Conservation (phyloP, 2,888 invertebrate species). For the Venusia cambrica region DNA sequence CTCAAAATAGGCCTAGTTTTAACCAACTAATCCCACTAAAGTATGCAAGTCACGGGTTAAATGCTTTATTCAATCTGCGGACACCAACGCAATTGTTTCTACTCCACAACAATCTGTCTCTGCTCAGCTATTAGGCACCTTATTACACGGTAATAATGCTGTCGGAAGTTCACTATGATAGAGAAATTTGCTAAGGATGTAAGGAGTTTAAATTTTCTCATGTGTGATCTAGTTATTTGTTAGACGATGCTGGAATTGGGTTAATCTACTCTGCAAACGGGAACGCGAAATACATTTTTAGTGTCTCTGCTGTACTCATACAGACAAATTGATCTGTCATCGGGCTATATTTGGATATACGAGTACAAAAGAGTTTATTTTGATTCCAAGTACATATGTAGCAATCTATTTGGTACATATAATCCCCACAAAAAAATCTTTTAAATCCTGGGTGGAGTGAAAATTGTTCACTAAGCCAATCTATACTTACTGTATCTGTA, state of each 20-base stretch:
- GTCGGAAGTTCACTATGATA: slow-evolving; percentile 26
- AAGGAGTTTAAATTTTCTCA: slow-evolving; percentile 26
- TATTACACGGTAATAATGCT: slow-evolving; percentile 37
- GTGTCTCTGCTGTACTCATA: slow-evolving; percentile 1
- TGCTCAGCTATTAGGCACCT: slow-evolving; percentile 31
- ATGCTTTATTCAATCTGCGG: slow-evolving; percentile 69
- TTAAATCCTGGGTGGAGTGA: too few species aligned
- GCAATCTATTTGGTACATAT: too few species aligned
- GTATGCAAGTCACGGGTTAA: slow-evolving; percentile 56
- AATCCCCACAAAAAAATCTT: too few species aligned
- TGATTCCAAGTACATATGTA: too few species aligned
- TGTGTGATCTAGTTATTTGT: slow-evolving; percentile 25
- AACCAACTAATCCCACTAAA: slow-evolving; percentile 13
- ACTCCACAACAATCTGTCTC: slow-evolving; percentile 34
- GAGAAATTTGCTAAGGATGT: slow-evolving; percentile 29
- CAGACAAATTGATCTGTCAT: too few species aligned
- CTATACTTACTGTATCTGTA: too few species aligned
- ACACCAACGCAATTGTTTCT: slow-evolving; percentile 67
- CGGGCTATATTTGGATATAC: too few species aligned
- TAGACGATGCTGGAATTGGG: slow-evolving; percentile 24
- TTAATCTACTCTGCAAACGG: slow-evolving; percentile 23
- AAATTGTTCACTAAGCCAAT: too few species aligned
- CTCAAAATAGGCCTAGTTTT: slow-evolving; percentile 9
- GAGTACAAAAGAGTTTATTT: too few species aligned
- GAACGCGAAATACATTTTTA: not conserved